Percentiles rank a stretch among this genome's conserved stretches.
phyloP scores from a whole-genome alignment of 2,797 vertebrate species.

The Paratrypauchen microcephalus region DNA sequence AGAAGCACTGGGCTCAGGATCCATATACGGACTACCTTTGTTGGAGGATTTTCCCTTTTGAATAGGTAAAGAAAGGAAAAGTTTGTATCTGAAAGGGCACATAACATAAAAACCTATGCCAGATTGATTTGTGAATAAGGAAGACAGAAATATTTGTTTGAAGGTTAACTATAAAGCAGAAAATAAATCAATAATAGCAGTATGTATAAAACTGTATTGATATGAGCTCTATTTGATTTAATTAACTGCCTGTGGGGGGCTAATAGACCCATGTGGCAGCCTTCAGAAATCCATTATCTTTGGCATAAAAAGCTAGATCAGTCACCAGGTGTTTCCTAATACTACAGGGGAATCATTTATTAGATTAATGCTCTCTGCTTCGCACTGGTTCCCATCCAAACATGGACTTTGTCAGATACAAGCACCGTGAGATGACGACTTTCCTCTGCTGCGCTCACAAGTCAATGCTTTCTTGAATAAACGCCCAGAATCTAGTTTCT shows the following conservation, averaged over 20 bases:
- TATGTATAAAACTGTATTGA: neutral
- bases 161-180: neutral
- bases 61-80: neutral
- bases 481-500: slow-evolving; percentile 50
- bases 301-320: neutral
- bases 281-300: neutral
- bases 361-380: slow-evolving; percentile 39
- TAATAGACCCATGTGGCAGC: neutral
- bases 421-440: slow-evolving; percentile 42
- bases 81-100: neutral
- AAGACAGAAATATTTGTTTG: neutral
- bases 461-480: slow-evolving; percentile 46
- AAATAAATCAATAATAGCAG: neutral
- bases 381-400: slow-evolving; percentile 36
- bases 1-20: neutral
- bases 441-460: slow-evolving; percentile 38
- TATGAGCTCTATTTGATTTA: slow-evolving; percentile 6
- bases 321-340: slow-evolving; percentile 37
- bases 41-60: neutral
- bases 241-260: neutral
- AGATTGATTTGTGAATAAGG: neutral
- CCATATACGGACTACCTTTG: neutral
- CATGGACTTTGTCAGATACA: slow-evolving; percentile 22
- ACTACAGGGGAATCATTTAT: slow-evolving; percentile 18
- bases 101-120: neutral